A percentile compares a stretch with the other conserved stretches of the same genome.
phyloP scores from a whole-genome alignment of 2,113 vertebrate genomes.

The Percopsis transmontana region DNA sequence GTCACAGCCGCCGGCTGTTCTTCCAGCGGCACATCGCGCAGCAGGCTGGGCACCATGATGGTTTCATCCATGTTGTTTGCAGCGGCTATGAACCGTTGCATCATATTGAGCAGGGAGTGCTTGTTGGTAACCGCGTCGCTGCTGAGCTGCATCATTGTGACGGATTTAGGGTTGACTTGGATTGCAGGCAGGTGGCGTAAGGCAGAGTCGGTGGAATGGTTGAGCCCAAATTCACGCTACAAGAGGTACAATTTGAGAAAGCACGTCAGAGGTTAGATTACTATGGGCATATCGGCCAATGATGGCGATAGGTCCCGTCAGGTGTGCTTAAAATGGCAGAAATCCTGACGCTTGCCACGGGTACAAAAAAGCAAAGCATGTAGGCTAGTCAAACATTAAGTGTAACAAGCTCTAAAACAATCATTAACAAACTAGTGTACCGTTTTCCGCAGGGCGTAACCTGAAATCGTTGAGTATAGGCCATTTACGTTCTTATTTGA shows the following conservation, averaged over 20 bases:
- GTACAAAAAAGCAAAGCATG: too few species aligned
- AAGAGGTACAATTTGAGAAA: not conserved
- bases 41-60: conserved; percentile 82
- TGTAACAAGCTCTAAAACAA: too few species aligned
- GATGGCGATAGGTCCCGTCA: not conserved
- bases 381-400: too few species aligned
- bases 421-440: too few species aligned
- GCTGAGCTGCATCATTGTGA: conserved; percentile 79
- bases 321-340: not conserved
- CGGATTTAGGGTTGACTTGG: conserved; percentile 37
- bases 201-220: conserved; percentile 17
- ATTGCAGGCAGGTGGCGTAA: conserved; percentile 23
- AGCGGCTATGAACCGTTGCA: conserved; percentile 82
- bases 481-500: too few species aligned
- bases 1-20: conserved; percentile 53
- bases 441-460: too few species aligned
- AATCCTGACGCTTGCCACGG: too few species aligned
- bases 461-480: too few species aligned
- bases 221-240: conserved; percentile 32
- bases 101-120: conserved; percentile 82
- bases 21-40: conserved; percentile 78
- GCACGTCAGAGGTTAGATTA: not conserved
- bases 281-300: not conserved
- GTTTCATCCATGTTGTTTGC: conserved; percentile 85
- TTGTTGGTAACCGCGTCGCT: conserved; percentile 74